Conservation (phyloP, 2,113 vertebrate species). For the Catagonus wagneri region DNA sequence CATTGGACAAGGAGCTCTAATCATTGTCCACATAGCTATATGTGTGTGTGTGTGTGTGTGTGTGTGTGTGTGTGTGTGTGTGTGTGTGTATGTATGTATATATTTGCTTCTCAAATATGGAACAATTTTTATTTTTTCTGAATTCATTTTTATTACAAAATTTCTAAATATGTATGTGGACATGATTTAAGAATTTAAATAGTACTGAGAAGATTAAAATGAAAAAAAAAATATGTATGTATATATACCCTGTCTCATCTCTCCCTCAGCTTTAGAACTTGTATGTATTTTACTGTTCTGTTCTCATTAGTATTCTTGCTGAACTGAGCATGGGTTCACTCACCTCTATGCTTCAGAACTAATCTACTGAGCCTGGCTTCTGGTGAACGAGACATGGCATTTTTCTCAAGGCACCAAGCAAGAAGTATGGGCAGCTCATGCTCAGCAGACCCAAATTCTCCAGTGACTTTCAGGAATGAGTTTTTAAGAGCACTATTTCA, state of each 20-base stretch:
- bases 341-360: too few relatives aligned
- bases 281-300: not conserved
- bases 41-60: too few relatives aligned
- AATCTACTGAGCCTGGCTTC: too few relatives aligned
- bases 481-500: not conserved
- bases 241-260: not conserved
- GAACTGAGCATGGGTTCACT: not conserved
- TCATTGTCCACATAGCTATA: not conserved
- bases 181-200: slow-evolving; percentile 50
- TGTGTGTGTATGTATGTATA: too few relatives aligned
- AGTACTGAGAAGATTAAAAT: not conserved
- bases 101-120: slow-evolving; percentile 26
- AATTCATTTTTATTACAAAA: slow-evolving; percentile 63
- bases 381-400: not conserved
- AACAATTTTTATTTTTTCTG: slow-evolving; percentile 66
- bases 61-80: too few relatives aligned
- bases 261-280: not conserved
- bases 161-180: not conserved
- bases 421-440: not conserved
- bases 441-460: not conserved
- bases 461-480: not conserved
- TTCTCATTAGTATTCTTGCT: not conserved
- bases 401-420: not conserved
- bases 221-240: not conserved
- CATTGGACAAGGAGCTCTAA: not conserved